Conservation (phyloP, 2,797 vertebrate species). For the Eulemur albifrons region DNA sequence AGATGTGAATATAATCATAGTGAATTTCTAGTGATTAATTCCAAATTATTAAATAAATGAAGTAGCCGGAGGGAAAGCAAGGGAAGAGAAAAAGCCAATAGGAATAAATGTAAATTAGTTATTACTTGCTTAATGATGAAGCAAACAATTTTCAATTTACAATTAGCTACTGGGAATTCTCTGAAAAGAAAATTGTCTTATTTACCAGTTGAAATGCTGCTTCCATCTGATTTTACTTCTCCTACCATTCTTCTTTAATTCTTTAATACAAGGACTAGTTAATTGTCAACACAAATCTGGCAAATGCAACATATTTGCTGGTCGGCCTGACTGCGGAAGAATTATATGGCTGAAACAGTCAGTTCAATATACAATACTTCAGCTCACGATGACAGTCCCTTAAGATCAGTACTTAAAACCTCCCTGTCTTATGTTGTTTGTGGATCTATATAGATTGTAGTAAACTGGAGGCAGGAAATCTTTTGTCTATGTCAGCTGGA, state of each 20-base stretch:
- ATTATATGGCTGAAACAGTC: background rate
- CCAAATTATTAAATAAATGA: conserved; percentile 45
- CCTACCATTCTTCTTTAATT: conserved; percentile 34
- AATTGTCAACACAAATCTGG: conserved; percentile 28
- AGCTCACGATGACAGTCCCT: background rate
- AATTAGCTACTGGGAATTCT: conserved; percentile 44
- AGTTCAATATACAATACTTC: background rate
- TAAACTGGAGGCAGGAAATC: conserved; percentile 8
- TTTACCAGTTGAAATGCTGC: conserved; percentile 32
- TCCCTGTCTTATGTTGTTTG: background rate
- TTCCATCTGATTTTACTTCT: conserved; percentile 55
- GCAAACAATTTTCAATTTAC: conserved; percentile 40
- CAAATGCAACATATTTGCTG: background rate
- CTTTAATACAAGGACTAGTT: conserved; percentile 29
- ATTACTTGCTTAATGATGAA: conserved; percentile 55
- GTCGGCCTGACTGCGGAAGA: background rate
- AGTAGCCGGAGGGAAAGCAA: conserved; percentile 22
- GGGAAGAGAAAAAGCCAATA: conserved; percentile 12
- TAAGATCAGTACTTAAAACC: background rate
- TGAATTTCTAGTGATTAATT: conserved; percentile 33
- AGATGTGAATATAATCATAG: background rate
- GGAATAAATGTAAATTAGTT: conserved; percentile 31
- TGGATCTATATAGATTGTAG: background rate
- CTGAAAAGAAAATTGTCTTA: conserved; percentile 60
- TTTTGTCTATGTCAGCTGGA: background rate